These are phyloP conservation scores for Thermophis baileyi DNA, from an alignment of 2,113 vertebrate genomes.

Conservation along the genomic window DNA sequence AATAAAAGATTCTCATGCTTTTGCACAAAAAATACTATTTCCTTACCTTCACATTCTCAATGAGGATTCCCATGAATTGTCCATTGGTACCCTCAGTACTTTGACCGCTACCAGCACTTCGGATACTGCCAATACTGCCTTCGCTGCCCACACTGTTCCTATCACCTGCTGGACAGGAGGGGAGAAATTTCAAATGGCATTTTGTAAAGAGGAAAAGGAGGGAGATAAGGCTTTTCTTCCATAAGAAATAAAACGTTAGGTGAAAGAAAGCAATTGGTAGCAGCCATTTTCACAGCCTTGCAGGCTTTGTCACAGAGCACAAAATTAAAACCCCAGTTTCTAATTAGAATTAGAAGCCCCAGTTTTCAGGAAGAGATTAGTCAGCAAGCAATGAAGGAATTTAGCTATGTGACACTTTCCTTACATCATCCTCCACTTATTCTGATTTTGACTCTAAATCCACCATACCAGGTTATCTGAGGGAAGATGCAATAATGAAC, in stretches of 20 bases:
- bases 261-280: background rate
- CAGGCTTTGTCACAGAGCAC: background rate
- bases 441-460: background rate
- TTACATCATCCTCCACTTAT: background rate
- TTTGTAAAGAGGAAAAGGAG: background rate
- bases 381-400: background rate
- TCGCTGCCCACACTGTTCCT: slow-evolving; percentile 89
- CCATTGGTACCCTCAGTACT: slow-evolving; percentile 85
- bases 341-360: background rate
- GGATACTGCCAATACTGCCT: slow-evolving; percentile 89
- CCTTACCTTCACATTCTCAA: slow-evolving; percentile 73
- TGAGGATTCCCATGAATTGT: slow-evolving; percentile 69
- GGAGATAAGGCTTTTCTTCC: background rate
- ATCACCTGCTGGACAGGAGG: slow-evolving; percentile 79
- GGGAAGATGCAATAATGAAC: background rate
- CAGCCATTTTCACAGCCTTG: background rate
- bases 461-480: background rate
- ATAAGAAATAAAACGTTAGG: background rate
- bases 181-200: background rate
- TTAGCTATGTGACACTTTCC: background rate
- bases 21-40: background rate
- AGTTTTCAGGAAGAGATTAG: background rate
- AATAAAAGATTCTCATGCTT: background rate
- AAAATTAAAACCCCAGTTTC: background rate
- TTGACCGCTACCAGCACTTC: slow-evolving; percentile 91